These are phyloP conservation scores for Trisateles emortualis DNA, from an alignment of 2,888 invertebrate species.

Conservation along the genomic window DNA sequence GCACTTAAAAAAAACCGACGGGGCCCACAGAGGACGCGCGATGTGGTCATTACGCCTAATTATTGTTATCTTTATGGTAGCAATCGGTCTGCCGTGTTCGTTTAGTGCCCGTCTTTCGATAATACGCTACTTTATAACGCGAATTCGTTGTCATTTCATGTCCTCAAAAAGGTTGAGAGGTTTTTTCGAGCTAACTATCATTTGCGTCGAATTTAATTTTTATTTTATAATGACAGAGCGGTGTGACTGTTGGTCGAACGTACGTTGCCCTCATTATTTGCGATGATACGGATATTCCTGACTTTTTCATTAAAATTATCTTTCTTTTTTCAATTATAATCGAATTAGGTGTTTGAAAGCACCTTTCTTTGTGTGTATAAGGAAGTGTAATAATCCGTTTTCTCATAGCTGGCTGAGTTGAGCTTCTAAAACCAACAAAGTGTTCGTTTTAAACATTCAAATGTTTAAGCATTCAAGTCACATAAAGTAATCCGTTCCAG, in stretches of 20 bases:
- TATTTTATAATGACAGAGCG: slow-evolving; percentile 77
- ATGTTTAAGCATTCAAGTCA: slow-evolving; percentile 53
- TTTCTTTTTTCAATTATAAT: slow-evolving; percentile 61
- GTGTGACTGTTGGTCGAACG: slow-evolving; percentile 62
- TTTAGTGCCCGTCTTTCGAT: slow-evolving; percentile 68
- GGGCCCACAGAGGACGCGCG: slow-evolving; percentile 72
- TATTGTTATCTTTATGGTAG: slow-evolving; percentile 86
- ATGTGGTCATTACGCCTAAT: slow-evolving; percentile 83
- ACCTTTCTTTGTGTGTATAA: slow-evolving; percentile 48
- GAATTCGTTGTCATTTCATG: slow-evolving; percentile 75
- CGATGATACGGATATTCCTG: slow-evolving; percentile 78
- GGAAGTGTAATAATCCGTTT: slow-evolving; percentile 50
- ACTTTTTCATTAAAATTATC: slow-evolving; percentile 64
- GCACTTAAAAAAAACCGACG: slow-evolving; percentile 71
- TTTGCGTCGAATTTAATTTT: slow-evolving; percentile 60
- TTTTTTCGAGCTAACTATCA: slow-evolving; percentile 53
- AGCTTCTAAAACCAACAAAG: slow-evolving; percentile 54
- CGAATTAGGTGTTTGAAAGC: slow-evolving; percentile 58
- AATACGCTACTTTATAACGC: slow-evolving; percentile 74
- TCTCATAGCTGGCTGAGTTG: slow-evolving; percentile 47
- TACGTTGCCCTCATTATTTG: slow-evolving; percentile 79
- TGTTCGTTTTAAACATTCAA: slow-evolving; percentile 55
- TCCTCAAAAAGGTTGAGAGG: slow-evolving; percentile 60
- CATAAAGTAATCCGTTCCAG: slow-evolving; percentile 61
- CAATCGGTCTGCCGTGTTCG: slow-evolving; percentile 77